Conservation (phyloP, 1,140 invertebrate species). For the Meloidogyne chitwoodi region DNA sequence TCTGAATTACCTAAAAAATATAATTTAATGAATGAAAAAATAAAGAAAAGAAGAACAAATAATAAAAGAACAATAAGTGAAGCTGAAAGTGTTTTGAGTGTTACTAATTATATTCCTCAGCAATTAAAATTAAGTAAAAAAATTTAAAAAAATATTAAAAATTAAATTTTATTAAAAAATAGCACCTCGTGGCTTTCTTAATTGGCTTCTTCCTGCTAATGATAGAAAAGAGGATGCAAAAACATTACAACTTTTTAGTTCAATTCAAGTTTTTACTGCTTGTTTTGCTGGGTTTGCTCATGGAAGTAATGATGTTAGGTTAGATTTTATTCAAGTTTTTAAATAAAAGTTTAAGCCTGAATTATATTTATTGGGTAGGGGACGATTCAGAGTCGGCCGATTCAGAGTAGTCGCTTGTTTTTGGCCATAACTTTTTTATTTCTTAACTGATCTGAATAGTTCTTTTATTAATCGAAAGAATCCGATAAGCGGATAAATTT, state of each 20-base stretch:
- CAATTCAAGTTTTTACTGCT: conserved; percentile 56
- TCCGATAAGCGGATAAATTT: no score
- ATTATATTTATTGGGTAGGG: no score
- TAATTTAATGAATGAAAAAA: neutral
- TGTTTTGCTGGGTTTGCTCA: conserved; percentile 49
- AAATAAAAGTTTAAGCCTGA: no score
- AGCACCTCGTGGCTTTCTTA: conserved; percentile 41
- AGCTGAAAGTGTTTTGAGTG: conserved; percentile 2
- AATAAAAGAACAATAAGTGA: neutral
- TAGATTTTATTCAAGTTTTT: neutral
- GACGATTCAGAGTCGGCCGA: no score
- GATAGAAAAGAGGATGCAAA: conserved; percentile 41
- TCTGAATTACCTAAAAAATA: neutral
- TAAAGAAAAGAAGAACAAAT: neutral
- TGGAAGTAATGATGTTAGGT: conserved; percentile 42
- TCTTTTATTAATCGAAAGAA: no score
- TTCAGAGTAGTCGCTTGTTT: no score
- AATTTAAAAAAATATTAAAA: neutral
- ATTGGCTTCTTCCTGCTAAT: conserved; percentile 44
- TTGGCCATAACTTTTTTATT: no score
- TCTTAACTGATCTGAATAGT: no score
- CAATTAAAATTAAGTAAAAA: neutral
- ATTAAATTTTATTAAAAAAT: conserved; percentile 19
- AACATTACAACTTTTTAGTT: conserved; percentile 59
- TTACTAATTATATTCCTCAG: neutral